Evolutionary conservation across 2,888 invertebrate species (phyloP).

Genomic region (Helicoverpa assulta): DNA sequence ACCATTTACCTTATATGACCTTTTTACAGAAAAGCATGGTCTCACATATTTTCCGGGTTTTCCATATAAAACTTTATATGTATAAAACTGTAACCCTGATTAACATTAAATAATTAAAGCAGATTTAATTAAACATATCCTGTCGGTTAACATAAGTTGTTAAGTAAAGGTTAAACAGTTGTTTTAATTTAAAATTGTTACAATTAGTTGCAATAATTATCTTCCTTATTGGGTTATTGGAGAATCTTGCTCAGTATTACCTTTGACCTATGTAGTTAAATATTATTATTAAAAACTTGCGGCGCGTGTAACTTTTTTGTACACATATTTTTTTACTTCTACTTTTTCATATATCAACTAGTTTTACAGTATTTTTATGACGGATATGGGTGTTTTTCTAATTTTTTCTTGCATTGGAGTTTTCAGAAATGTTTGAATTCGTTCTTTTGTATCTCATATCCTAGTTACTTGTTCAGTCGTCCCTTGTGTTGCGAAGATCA

Average conservation of each 20-base stretch:
- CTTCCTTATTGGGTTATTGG: conserved; percentile 52
- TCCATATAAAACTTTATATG: conserved; percentile 1
- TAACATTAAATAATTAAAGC: conserved; percentile 49
- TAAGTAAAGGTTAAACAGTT: conserved; percentile 47
- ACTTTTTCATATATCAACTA: background rate
- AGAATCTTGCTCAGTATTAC: conserved; percentile 2
- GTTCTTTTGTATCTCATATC: no score
- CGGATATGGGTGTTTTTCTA: background rate
- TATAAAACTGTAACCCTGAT: conserved; percentile 26
- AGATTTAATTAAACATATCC: conserved; percentile 37
- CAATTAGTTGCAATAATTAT: conserved; percentile 43
- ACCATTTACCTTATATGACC: background rate
- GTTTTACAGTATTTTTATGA: background rate
- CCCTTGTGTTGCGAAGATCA: no score
- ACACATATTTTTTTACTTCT: background rate
- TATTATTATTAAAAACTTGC: no score
- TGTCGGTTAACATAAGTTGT: conserved; percentile 18
- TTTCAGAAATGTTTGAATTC: no score
- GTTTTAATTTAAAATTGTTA: conserved; percentile 46
- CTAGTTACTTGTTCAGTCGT: no score
- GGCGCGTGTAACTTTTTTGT: no score
- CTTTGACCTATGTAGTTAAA: conserved; percentile 7
- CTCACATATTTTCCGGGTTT: background rate
- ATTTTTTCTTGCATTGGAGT: no score
- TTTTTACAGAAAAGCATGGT: background rate